A percentile compares a stretch with the other conserved stretches of the same genome.
phyloP scores from a whole-genome alignment of 1,140 invertebrate genomes.

The Melipona quadrifasciata region DNA sequence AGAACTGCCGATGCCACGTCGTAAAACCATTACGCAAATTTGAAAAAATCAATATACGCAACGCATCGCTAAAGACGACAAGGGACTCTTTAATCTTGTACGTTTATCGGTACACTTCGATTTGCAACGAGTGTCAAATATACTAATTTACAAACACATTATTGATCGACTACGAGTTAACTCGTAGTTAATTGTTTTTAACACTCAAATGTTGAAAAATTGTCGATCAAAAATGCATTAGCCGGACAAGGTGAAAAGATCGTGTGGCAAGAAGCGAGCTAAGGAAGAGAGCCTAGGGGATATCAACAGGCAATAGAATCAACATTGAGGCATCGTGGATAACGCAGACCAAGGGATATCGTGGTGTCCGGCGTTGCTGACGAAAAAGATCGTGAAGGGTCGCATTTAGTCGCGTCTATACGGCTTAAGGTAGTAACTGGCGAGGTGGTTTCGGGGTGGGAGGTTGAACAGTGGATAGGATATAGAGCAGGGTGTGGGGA shows the following conservation, averaged over 20 bases:
- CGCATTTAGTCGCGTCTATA: conserved; percentile 49
- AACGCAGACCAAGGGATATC: neutral
- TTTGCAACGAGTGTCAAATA: neutral
- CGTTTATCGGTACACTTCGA: neutral
- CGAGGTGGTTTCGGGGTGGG: conserved; percentile 47
- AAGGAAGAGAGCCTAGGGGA: neutral
- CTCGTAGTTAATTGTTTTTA: no score
- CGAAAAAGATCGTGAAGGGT: conserved; percentile 44
- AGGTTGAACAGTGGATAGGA: conserved; percentile 39
- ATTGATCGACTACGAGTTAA: no score
- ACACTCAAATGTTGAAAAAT: no score
- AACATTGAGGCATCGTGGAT: neutral
- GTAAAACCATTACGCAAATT: conserved; percentile 12
- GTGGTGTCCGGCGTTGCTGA: conserved; percentile 25
- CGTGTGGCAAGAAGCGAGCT: neutral
- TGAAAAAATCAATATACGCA: conserved; percentile 16
- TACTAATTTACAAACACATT: no score
- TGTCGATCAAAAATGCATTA: no score
- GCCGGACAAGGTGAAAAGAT: neutral
- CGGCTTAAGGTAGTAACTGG: conserved; percentile 47
- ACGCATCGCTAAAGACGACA: neutral
- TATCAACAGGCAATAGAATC: conserved; percentile 56
- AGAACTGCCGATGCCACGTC: neutral
- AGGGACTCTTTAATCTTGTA: neutral
- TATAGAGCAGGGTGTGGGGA: conserved; percentile 5